phyloP scores from a whole-genome alignment of 1,140 invertebrate genomes.

The Danaus melanippus region DNA sequence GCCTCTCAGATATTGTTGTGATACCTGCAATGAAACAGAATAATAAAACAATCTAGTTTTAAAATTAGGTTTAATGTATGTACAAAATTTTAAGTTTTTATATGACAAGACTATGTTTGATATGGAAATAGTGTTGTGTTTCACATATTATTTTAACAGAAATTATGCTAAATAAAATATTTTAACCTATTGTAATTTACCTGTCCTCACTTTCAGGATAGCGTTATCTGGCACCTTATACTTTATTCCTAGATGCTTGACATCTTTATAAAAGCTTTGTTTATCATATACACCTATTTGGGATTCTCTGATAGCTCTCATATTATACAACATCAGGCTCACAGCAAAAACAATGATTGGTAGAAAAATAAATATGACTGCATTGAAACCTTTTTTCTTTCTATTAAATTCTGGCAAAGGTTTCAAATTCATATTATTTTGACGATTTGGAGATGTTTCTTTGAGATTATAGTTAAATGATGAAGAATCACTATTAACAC shows the following conservation, averaged over 20 bases:
- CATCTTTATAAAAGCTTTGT: slow-evolving; percentile 40
- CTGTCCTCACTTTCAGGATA: slow-evolving; percentile 44
- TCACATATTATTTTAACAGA: background rate
- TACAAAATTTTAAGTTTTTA: no score
- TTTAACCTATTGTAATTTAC: slow-evolving; percentile 23
- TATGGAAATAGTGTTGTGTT: background rate
- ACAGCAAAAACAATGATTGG: background rate
- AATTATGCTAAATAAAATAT: background rate
- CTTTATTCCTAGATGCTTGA: slow-evolving; percentile 40
- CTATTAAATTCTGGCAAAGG: background rate
- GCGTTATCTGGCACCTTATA: slow-evolving; percentile 46
- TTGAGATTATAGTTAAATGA: no score
- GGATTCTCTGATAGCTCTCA: no score
- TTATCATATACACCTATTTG: slow-evolving; percentile 31
- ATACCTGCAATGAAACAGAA: slow-evolving; percentile 38
- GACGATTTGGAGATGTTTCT: no score
- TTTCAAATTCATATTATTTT: no score
- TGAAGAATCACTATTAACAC: no score
- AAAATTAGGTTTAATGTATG: no score
- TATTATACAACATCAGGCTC: background rate
- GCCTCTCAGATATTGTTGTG: slow-evolving; percentile 41
- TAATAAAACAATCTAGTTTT: no score
- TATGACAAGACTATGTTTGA: background rate
- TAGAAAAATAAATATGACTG: background rate
- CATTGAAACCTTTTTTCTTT: slow-evolving; percentile 1